Evolutionary conservation across 2,113 vertebrate genomes (phyloP).

Genomic region (Craseonycteris thonglongyai): DNA sequence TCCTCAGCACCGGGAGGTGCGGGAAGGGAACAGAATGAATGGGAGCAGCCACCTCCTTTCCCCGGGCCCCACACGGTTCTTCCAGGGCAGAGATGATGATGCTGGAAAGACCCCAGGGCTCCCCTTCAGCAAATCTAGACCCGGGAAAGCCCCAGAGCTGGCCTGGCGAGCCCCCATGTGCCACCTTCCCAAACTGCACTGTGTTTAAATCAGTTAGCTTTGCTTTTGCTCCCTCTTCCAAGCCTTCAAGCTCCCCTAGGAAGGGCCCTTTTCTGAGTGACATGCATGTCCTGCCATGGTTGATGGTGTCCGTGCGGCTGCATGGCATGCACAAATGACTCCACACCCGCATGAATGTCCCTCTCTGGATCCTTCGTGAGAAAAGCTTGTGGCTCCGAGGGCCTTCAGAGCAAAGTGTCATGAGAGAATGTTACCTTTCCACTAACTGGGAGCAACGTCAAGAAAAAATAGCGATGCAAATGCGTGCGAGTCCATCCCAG

Average conservation of each 20-base stretch:
- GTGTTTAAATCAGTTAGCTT: accelerated
- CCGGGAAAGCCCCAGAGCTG: accelerated
- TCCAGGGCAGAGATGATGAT: no score
- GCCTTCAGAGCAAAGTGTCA: background rate
- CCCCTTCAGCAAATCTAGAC: background rate
- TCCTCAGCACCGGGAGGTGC: accelerated
- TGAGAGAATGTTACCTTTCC: constrained; percentile 5
- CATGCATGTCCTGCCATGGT: accelerated
- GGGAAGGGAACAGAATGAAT: accelerated
- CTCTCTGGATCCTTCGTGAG: constrained; percentile 8
- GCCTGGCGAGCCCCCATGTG: accelerated
- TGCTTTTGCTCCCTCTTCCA: background rate
- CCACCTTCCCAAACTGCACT: accelerated
- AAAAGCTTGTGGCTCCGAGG: background rate
- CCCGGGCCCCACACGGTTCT: accelerated
- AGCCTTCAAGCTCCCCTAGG: background rate
- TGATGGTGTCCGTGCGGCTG: background rate
- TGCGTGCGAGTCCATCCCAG: background rate
- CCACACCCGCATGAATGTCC: background rate
- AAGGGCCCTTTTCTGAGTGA: accelerated
- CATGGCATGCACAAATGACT: background rate
- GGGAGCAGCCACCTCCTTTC: accelerated
- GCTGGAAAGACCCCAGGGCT: background rate
- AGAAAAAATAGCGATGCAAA: background rate
- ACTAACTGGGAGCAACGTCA: background rate